Percentiles rank a stretch among this genome's conserved stretches.
Conservation (phyloP, 2,797 vertebrate species). For the Myotis daubentonii region DNA sequence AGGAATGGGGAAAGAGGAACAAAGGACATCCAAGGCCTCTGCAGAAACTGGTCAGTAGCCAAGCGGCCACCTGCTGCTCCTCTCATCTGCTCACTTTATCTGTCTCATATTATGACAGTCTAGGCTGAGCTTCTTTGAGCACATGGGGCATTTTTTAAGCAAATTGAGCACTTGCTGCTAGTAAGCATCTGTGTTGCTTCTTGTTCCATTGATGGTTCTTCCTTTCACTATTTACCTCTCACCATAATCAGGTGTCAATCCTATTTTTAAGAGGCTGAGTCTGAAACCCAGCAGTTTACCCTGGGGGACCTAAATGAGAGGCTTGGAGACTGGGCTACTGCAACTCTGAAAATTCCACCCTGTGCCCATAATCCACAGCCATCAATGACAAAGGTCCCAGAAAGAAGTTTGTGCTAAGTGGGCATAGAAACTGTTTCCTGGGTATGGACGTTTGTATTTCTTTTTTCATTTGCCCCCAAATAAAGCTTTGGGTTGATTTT, state of each 20-base stretch:
- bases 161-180: not conserved
- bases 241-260: not conserved
- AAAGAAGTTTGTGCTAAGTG: not conserved
- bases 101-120: rapidly evolving
- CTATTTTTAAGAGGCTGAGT: constrained; percentile 4
- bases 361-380: not conserved
- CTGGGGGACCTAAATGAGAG: not conserved
- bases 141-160: not conserved
- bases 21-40: not conserved
- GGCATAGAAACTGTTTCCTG: not conserved
- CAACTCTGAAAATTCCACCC: not conserved
- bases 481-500: not conserved
- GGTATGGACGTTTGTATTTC: not conserved
- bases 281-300: not conserved
- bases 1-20: not conserved
- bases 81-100: not conserved
- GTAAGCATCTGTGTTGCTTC: not conserved
- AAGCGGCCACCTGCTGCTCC: not conserved
- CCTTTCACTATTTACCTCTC: not conserved
- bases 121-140: not conserved
- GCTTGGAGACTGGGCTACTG: not conserved
- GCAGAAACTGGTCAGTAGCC: not conserved
- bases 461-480: not conserved
- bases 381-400: not conserved
- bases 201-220: not conserved